These are phyloP conservation scores for Ophthalmolycus amberensis DNA, from an alignment of 2,113 vertebrate species.

Conservation along the genomic window DNA sequence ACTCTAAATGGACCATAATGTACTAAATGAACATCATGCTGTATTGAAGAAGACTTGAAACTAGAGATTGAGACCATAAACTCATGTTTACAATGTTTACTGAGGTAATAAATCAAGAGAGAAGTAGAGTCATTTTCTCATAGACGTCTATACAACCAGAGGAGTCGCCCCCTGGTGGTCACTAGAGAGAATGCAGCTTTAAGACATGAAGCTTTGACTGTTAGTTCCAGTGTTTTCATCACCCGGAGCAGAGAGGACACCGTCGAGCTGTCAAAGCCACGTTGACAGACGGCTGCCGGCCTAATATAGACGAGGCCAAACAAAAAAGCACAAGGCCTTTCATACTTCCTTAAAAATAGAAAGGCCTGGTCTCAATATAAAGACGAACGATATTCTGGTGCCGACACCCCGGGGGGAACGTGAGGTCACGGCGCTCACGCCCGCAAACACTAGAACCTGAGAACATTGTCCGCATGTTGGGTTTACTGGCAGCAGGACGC, in stretches of 20 bases:
- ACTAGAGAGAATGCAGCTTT: no score
- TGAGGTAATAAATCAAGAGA: no score
- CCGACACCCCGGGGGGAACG: conserved; percentile 58
- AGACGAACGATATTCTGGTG: conserved; percentile 50
- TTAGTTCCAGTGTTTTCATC: background rate
- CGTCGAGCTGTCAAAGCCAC: conserved; percentile 31
- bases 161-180: no score
- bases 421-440: conserved; percentile 56
- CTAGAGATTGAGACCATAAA: no score
- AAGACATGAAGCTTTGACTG: background rate
- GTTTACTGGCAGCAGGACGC: conserved; percentile 51
- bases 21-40: no score
- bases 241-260: conserved; percentile 33
- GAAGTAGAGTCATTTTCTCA: no score
- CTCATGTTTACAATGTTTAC: no score
- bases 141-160: no score
- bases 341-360: conserved; percentile 71
- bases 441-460: conserved; percentile 55
- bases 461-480: conserved; percentile 56
- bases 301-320: conserved; percentile 64
- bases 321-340: conserved; percentile 60
- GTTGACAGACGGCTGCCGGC: conserved; percentile 60
- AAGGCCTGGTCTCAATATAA: conserved; percentile 40
- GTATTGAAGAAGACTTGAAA: no score
- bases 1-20: no score